Evolutionary conservation across 2,797 vertebrate species (phyloP), one percentile per base, ranked within the genome.

Genomic region (Trachurus trachurus): DNA sequence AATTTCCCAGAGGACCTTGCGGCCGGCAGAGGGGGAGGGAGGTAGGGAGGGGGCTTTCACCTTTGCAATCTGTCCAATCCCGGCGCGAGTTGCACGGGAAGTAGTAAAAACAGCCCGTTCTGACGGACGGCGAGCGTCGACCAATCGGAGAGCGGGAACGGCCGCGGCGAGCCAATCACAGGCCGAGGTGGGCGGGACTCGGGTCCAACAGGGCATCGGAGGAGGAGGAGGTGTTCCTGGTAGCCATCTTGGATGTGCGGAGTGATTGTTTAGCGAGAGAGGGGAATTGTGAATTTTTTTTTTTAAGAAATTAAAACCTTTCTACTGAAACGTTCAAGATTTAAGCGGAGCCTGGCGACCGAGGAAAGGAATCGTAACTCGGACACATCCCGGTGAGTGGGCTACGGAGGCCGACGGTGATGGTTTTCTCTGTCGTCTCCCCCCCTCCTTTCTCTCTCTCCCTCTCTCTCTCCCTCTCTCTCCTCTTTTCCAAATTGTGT

Each of bases 151-250:
- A 0, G 2, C 49, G n/a, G 21, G 2, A 62, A 29, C 1, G 16
- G 19, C 12, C 1, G 1, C 17, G 0, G 1, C 0, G 3, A 31
- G 0, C 94, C 93, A 95, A 95, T 95, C 78, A 87, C 29, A 62
- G 29, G 1, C 0, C 0, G 0, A 19, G 58, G 3, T 29, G 17
- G 95, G 95, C 92, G 94, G 94, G 80, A 54, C 70, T 82, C 50
- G 9, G 12, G 67, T 65, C 81, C 83, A 89, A 68, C 91, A 79
- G 90, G 84, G 85, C 91, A 90, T 86, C 89, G 80, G 90, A 89
- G 94, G 93, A 95, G 94, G 94, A 94, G 95, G 93, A 94, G 95
- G 94, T 92, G 95, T 95, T 95, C 94, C 94, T 94, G 94, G 95
- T 82, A 84, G 95, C 95, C 95, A 96, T 96, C 94, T 96, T 96